A percentile compares a stretch with the other conserved stretches of the same genome.
Conservation (phyloP, 2,113 vertebrate genomes). For the Pseudolaguvia tuberculata region DNA sequence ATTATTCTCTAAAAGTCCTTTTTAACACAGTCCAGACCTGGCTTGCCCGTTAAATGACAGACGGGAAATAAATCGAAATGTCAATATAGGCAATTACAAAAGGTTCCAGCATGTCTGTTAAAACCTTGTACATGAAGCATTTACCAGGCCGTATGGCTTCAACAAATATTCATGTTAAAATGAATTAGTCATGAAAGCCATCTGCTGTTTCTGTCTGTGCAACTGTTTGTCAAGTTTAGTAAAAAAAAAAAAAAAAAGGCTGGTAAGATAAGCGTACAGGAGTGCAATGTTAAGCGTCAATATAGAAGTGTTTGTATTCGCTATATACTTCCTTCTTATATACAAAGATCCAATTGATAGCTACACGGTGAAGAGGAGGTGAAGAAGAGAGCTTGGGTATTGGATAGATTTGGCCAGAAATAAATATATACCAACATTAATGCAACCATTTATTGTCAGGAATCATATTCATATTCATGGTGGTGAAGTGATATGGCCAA, state of each 20-base stretch:
- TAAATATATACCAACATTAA: neutral
- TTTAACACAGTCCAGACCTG: neutral
- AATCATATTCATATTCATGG: neutral
- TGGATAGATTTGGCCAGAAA: neutral
- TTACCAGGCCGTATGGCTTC: constrained; percentile 6
- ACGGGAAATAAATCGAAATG: neutral
- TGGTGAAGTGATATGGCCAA: neutral
- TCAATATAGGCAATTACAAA: constrained; percentile 7
- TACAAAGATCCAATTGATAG: neutral
- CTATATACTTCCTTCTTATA: neutral
- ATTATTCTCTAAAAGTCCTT: neutral
- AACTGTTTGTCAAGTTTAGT: neutral
- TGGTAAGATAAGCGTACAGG: neutral
- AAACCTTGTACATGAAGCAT: constrained; percentile 7
- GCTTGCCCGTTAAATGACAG: neutral
- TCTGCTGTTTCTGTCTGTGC: neutral
- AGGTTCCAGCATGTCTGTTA: neutral
- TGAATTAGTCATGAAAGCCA: neutral
- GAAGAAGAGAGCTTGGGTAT: neutral
- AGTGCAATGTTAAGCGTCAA: neutral
- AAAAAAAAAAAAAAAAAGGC: too few species aligned
- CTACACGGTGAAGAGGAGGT: neutral
- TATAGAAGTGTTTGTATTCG: neutral
- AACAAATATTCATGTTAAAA: neutral
- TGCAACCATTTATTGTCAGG: neutral